Base-by-base conservation (phyloP, 37 sponge, comb jelly and placozoan species). In the Axinella damicornis region DNA sequence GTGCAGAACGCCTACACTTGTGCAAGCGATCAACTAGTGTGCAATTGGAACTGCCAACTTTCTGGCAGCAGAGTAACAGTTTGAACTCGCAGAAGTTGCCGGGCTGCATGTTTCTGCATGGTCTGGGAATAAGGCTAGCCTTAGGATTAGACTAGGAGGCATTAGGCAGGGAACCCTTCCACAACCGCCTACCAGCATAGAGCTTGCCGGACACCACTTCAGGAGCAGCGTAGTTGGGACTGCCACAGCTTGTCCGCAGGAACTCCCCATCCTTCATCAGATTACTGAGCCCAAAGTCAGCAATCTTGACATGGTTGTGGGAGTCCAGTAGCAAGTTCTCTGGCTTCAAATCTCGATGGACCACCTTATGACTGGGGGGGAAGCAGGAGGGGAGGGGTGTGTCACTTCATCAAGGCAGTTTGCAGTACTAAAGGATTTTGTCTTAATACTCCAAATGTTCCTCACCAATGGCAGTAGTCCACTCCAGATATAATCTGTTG, bases 221-320 rank as follows among this genome's bases (percentile, higher is more conserved):
- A 21, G 98, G 98, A 30, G 98, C 98, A 67, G 98, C 98, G 83
- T 98, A 98, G 76, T 98, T 98, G 2, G 95, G 98, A 37, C 96
- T 94, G 20, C 96, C 98, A 75, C 96, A 98, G 57, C 98, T 98
- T 1, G 98, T 96, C 21, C 82, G 79, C 69, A 98, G 84, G 57
- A 98, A 94, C 77, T 98, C 98, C 37, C 98, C 98, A 82, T 98
- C 98, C 22, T 86, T 91, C 88, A 98, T 91, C 74, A 98, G 85
- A 39, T 98, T 98, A 53, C 95, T 95, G 55, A 98, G 80, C 14
- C 98, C 98, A 85, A 98, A 98, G 76, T 98, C 98, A 24, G 95
- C 98, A 25, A 98, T 93, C 66, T 93, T 93, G 40, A 98, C 95
- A 37, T 80, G 67, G 59, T 79, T 84, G 5, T 90, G 38, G 28